phyloP scores from a whole-genome alignment of 1,140 invertebrate species.

The Ectropis grisescens region DNA sequence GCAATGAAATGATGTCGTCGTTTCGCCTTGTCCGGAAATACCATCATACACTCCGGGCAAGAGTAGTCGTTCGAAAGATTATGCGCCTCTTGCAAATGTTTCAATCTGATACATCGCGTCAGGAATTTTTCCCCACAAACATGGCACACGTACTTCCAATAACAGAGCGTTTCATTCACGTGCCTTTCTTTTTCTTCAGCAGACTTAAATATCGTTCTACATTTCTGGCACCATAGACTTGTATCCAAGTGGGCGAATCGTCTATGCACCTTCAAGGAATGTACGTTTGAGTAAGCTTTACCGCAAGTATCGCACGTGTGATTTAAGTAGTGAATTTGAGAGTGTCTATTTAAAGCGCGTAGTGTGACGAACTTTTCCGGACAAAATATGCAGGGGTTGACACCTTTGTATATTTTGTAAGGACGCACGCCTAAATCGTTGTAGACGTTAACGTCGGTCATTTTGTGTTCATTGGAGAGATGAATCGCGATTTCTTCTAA shows the following conservation, averaged over 20 bases:
- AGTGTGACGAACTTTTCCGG: slow-evolving; percentile 1
- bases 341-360: slow-evolving; percentile 3
- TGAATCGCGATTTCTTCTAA: slow-evolving; percentile 1
- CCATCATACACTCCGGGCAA: slow-evolving; percentile 15
- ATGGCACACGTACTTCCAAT: slow-evolving; percentile 10
- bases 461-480: neutral
- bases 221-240: slow-evolving; percentile 11
- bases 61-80: too few relatives aligned
- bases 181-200: slow-evolving; percentile 9
- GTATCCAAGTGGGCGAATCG: slow-evolving; percentile 1
- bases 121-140: too few relatives aligned
- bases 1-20: slow-evolving; percentile 17
- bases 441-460: neutral
- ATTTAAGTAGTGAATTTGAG: slow-evolving; percentile 4
- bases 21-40: slow-evolving; percentile 11
- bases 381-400: slow-evolving; percentile 6
- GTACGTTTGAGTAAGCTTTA: slow-evolving; percentile 1
- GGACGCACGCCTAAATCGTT: slow-evolving; percentile 1
- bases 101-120: too few relatives aligned
- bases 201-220: slow-evolving; percentile 8
- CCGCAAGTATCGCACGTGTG: slow-evolving; percentile 10
- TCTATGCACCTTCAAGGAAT: neutral
- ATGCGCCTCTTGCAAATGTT: too few relatives aligned
- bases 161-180: slow-evolving; percentile 1
- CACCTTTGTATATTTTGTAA: slow-evolving; percentile 1